These are phyloP conservation scores for Athripsodes cinereus DNA, from an alignment of 2,888 invertebrate genomes.

Conservation along the genomic window DNA sequence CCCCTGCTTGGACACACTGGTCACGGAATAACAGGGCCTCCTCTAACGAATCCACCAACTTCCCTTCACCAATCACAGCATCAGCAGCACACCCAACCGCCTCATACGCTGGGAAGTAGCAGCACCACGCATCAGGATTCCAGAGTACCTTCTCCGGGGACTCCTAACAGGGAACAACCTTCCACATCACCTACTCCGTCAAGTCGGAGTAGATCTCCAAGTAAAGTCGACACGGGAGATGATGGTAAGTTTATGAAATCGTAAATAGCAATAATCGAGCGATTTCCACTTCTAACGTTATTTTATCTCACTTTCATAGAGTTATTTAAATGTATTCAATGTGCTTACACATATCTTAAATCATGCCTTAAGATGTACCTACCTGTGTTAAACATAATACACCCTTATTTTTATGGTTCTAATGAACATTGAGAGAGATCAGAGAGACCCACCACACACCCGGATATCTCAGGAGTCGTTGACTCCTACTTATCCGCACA, in stretches of 20 bases:
- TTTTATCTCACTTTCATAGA: too few species aligned
- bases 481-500: too few species aligned
- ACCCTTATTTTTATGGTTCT: too few species aligned
- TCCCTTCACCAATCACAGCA: conserved; percentile 57
- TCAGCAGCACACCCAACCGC: conserved; percentile 29
- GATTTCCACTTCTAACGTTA: too few species aligned
- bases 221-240: conserved; percentile 25
- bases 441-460: too few species aligned
- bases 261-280: too few species aligned
- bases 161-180: conserved; percentile 34
- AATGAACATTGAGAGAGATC: too few species aligned
- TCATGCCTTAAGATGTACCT: too few species aligned
- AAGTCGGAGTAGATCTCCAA: conserved; percentile 25
- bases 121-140: conserved; percentile 1
- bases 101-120: neutral
- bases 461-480: too few species aligned
- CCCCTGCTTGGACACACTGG: conserved; percentile 53
- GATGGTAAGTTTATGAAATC: conserved; percentile 26
- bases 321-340: too few species aligned
- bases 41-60: neutral
- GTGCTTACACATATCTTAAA: too few species aligned
- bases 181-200: conserved; percentile 25
- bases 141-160: conserved; percentile 39
- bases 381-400: too few species aligned
- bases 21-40: neutral